A percentile compares a stretch with the other conserved stretches of the same genome.
phyloP scores from a whole-genome alignment of 2,797 vertebrate species.

The Hirundo rustica region DNA sequence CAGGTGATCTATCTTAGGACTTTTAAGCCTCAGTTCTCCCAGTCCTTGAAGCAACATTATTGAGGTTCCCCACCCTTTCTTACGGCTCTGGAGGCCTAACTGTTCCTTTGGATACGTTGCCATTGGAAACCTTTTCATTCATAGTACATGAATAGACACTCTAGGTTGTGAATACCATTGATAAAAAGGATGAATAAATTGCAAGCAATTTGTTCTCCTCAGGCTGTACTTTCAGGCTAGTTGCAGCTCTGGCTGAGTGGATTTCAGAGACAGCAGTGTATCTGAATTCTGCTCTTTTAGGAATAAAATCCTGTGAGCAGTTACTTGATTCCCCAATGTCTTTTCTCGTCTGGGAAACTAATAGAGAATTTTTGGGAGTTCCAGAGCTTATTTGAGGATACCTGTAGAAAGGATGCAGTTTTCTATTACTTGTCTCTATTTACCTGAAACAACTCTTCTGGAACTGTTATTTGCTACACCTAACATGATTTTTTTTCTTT shows the following conservation, averaged over 20 bases:
- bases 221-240: constrained; percentile 31
- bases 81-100: constrained; percentile 40
- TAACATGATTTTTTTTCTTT: neutral
- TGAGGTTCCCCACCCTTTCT: constrained; percentile 56
- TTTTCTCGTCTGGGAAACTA: neutral
- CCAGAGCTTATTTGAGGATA: neutral
- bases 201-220: constrained; percentile 50
- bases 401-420: neutral
- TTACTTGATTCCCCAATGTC: neutral
- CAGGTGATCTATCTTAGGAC: neutral
- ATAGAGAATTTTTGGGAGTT: neutral
- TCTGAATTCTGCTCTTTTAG: neutral
- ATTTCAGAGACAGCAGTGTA: constrained; percentile 24
- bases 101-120: constrained; percentile 66
- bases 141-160: constrained; percentile 71
- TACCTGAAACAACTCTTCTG: neutral
- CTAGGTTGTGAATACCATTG: constrained; percentile 60
- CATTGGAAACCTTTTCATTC: constrained; percentile 77
- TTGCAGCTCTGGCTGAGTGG: constrained; percentile 62
- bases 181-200: constrained; percentile 52
- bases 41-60: constrained; percentile 20
- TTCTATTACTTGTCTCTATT: neutral
- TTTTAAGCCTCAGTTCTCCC: neutral
- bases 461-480: neutral
- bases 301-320: neutral